Base-by-base conservation (phyloP, 1,140 invertebrate species). In the Dysdera silvatica region DNA sequence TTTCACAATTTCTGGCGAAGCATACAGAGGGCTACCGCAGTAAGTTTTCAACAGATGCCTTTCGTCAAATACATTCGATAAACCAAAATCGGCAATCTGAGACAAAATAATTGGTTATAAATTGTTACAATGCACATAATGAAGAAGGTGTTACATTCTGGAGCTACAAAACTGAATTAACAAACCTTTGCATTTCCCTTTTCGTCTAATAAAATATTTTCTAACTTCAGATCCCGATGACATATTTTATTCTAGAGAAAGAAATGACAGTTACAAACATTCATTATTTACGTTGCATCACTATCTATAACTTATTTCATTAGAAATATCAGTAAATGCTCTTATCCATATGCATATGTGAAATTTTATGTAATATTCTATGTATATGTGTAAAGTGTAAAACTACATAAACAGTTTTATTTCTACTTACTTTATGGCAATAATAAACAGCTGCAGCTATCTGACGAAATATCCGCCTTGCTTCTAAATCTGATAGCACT, bases 1-100 rank as follows among this genome's bases (percentile, higher is more conserved):
- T 78, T 93, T 92, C 12, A 99, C 95, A 67, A 99, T 99, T 81
- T 99, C 96, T 0, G 96, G 96, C 48, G 95, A 98, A 14, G 95
- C 95, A 74, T 99, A 99, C 7, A 99, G 75, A 1, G 96, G 95
- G 73, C 91, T 95, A 5, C 96, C 96, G 78, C 96, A 99, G 77
- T 96, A 99, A 29, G 96, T 99, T 58, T 84, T 87, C 62, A 98
- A 75, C 35, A 87, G 82, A 60, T 74, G 72, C 63, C 86, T 85
- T 70, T 92, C 89, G 77, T 91, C 89, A 74, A 96, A 99, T 59
- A 97, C 94, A 78, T 99, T 99, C 31, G 95, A 97, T 26, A 99
- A 79, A 65, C 96, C 96, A 80, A 99, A 99, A 80, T 99, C 96
- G 12, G 95, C 96, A 77, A 99, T 98, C 85, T 93, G 20, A 14